phyloP scores from a whole-genome alignment of 2,797 vertebrate genomes.

The Spatula clypeata region DNA sequence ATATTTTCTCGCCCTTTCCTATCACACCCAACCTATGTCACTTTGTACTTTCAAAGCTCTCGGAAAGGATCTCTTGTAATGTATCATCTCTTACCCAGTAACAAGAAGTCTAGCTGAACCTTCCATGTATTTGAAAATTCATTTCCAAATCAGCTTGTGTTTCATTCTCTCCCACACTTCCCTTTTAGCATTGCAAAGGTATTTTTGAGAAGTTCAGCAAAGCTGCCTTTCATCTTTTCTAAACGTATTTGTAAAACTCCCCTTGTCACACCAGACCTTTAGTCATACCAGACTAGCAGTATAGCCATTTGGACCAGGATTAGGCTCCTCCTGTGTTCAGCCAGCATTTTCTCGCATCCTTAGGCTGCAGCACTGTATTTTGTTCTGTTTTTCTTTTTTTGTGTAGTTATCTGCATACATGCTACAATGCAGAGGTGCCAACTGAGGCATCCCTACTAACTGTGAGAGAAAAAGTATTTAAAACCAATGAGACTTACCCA shows the following conservation, averaged over 20 bases:
- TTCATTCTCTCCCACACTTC: background rate
- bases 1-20: background rate
- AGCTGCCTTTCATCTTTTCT: constrained; percentile 24
- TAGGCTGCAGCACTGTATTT: background rate
- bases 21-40: background rate
- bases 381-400: background rate
- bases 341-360: background rate
- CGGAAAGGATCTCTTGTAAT: background rate
- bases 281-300: background rate
- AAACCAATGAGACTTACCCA: background rate
- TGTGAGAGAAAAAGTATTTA: background rate
- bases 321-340: background rate
- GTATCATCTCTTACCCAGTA: background rate
- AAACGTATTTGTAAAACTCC: background rate
- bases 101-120: background rate
- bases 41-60: constrained; percentile 6
- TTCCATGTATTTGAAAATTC: background rate
- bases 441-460: fast-evolving
- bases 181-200: background rate
- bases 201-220: background rate
- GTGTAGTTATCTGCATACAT: background rate
- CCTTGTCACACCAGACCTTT: background rate
- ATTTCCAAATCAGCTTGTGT: background rate
- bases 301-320: background rate
- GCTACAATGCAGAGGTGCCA: background rate